These are phyloP conservation scores for Trigoniulus corallinus DNA, from an alignment of 1,140 invertebrate species.

Conservation along the genomic window DNA sequence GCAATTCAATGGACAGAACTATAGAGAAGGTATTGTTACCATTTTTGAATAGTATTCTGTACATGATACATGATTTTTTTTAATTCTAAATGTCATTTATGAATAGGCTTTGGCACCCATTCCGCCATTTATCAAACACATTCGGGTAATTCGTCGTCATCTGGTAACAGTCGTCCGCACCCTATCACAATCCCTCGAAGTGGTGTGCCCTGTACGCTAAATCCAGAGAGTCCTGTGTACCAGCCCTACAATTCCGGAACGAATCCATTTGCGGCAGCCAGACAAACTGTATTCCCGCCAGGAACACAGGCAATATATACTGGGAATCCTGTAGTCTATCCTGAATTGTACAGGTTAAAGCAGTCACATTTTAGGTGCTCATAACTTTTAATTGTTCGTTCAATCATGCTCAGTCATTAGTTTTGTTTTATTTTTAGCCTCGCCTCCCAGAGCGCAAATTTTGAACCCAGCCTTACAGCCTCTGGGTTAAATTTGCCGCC, in stretches of 20 bases:
- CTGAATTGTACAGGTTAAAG: constrained; percentile 7
- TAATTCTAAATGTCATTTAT: neutral
- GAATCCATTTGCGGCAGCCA: constrained; percentile 7
- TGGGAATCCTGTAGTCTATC: constrained; percentile 9
- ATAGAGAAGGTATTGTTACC: constrained; percentile 7
- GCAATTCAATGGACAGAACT: constrained; percentile 4
- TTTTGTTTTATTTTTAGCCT: neutral
- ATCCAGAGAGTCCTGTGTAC: constrained; percentile 15
- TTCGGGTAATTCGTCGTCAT: neutral
- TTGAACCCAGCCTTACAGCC: neutral
- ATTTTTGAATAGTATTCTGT: too few species aligned
- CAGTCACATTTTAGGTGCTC: constrained; percentile 2
- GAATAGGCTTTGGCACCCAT: neutral
- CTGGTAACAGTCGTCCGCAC: neutral
- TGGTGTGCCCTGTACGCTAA: constrained; percentile 7
- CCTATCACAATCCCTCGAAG: neutral
- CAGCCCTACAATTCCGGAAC: constrained; percentile 12
- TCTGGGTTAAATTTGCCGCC: too few species aligned
- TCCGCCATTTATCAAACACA: neutral
- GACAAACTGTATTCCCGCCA: constrained; percentile 5
- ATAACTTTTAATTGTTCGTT: neutral
- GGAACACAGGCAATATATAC: constrained; percentile 4
- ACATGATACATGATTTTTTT: too few species aligned
- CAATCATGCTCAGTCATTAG: too few species aligned
- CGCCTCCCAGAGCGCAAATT: neutral